These are phyloP conservation scores for Tinamus major DNA, from an alignment of 2,797 vertebrate species.

Conservation along the genomic window DNA sequence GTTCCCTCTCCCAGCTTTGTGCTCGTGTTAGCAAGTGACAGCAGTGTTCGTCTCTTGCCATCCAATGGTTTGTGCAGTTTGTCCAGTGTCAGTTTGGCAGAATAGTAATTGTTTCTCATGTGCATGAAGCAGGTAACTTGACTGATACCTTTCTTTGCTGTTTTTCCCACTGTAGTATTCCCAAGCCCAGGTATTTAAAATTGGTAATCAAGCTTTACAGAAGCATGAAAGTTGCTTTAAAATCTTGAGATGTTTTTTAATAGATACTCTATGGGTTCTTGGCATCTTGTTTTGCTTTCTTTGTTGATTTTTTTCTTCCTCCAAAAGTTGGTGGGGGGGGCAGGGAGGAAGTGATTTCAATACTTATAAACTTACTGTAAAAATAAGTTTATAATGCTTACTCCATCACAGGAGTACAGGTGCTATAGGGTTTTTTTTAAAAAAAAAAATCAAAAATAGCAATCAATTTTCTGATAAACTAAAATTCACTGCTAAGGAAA, in stretches of 20 bases:
- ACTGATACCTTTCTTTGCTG: background rate
- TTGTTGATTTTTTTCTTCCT: background rate
- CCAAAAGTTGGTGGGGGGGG: background rate
- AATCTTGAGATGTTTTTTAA: background rate
- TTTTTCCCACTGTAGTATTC: background rate
- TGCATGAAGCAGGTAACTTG: background rate
- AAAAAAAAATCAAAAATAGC: background rate
- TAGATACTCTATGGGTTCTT: rapidly evolving
- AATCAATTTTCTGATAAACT: background rate
- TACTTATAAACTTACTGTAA: background rate
- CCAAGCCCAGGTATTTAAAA: background rate
- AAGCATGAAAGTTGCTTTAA: background rate
- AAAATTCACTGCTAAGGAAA: background rate
- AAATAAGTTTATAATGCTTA: background rate
- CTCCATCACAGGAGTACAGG: background rate
- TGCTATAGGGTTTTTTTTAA: background rate
- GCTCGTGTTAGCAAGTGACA: background rate
- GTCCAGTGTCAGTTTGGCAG: background rate
- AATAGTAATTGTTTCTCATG: background rate
- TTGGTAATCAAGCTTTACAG: background rate
- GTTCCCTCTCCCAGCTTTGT: background rate
- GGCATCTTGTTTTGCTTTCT: rapidly evolving
- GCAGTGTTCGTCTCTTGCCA: background rate
- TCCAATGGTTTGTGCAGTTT: background rate
- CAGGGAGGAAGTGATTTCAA: background rate